phyloP scores from a whole-genome alignment of 2,888 invertebrate species.

The Tetheella fluctuosa region DNA sequence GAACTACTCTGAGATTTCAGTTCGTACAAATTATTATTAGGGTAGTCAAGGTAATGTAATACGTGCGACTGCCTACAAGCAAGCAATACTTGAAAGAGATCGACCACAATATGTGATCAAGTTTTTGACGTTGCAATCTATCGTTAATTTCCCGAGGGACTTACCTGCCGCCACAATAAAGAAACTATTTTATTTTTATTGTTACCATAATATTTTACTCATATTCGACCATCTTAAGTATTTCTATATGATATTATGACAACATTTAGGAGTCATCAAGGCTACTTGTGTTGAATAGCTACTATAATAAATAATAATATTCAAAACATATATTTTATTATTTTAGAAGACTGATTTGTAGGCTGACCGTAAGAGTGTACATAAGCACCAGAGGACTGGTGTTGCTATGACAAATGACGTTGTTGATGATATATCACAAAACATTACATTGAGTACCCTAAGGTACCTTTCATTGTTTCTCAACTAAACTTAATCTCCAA shows the following conservation, averaged over 20 bases:
- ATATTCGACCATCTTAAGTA: constrained; percentile 34
- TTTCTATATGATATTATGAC: constrained; percentile 45
- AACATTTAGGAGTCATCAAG: constrained; percentile 30
- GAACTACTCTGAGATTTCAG: not conserved
- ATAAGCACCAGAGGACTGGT: too few relatives aligned
- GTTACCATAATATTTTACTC: constrained; percentile 55
- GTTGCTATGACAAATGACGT: too few relatives aligned
- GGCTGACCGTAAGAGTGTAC: too few relatives aligned
- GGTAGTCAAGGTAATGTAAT: constrained; percentile 51
- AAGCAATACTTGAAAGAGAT: constrained; percentile 62
- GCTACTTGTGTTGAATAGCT: not conserved
- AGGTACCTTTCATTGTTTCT: too few relatives aligned
- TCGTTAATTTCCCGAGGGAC: constrained; percentile 78
- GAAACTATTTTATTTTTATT: constrained; percentile 77
- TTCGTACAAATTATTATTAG: constrained; percentile 9
- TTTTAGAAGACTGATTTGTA: too few relatives aligned
- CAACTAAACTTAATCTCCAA: not conserved
- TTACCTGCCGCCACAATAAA: constrained; percentile 75
- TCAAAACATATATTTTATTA: too few relatives aligned
- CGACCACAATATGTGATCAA: constrained; percentile 76
- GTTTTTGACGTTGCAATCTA: constrained; percentile 78
- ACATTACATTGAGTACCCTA: too few relatives aligned
- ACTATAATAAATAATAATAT: too few relatives aligned
- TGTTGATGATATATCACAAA: too few relatives aligned
- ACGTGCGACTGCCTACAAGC: constrained; percentile 53